Base-by-base conservation (phyloP, 2,888 invertebrate species). In the Seira musarum region DNA sequence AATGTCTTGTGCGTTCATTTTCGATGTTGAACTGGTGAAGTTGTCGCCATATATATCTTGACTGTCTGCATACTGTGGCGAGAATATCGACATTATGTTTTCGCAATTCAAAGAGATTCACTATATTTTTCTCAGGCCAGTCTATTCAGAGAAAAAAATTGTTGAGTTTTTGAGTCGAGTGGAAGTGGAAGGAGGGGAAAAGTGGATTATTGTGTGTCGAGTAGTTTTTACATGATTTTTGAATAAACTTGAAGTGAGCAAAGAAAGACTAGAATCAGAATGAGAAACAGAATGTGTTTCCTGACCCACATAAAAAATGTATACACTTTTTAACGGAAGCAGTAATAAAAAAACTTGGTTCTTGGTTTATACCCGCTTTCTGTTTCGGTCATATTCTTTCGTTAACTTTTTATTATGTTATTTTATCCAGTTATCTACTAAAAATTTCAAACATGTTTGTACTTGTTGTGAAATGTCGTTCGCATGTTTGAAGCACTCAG, bases 1-100 rank as follows among this genome's bases (percentile, higher is more conserved):
- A 75, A 80, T 75, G 75, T n/a, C n/a, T n/a, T 80, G 80, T 80
- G 80, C 74, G 71, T 80, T 80, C 75, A 75, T 80, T 75, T 80
- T 80, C 74, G 65, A 74, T 80, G 22, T 57, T 67, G 63, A 60
- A 61, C 70, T 49, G 24, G 70, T 61, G 24, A 35, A 30, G 53
- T 57, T 19, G 35, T 8, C 10, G 15, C 35, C 65, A 25, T 57
- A 53, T 66, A 53, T 66, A 24, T 46, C n/a, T 1, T 19, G 2
- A 40, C 24, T n/a, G 21, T 49, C 24, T 64, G 10, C 65, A 65
- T 6, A 65, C 3, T 25, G 35, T 57, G 17, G 10, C 6, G 10
- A 46, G 46, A 40, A 63, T 8, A 21, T 3, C 19, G 6, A 24
- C 19, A 60, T 10, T 60, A 10, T 22, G 60, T 1, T 60, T 19